Base-by-base conservation (phyloP, 2,888 invertebrate species). In the Agrochola circellaris region DNA sequence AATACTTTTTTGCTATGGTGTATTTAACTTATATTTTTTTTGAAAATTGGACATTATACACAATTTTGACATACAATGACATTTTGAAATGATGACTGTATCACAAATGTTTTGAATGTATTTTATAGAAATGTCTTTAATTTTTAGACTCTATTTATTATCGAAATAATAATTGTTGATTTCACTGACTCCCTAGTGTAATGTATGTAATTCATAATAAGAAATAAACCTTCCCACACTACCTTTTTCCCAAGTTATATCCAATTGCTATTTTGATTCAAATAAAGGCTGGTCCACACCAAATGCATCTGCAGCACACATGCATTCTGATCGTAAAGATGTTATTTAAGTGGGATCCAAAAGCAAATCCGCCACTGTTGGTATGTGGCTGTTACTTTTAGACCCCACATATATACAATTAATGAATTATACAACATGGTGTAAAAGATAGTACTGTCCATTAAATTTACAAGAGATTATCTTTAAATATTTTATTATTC, bases 401-500 rank as follows among this genome's bases (percentile, higher is more conserved):
- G 34, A 34, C 34, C 34, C 30, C 1, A 1, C 38, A 38, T 42
- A 42, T 30, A 30, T 30, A 51, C 6, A 30, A 30, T 45, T 45
- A 45, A 58, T 74, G 13, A 48, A 38, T 75, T 30, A 75, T n/a
- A 30, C n/a, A 75, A 61, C n/a, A 15, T 54, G n/a, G 54, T 64
- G 77, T 45, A 15, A 54, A 42, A 34, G n/a, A 75, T 42, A n/a
- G 20, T 34, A 20, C 8, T 51, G 17, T n/a, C 30, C 2, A 30
- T 54, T 23, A 20, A 45, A 74, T 68, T 48, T 23, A 34, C 23
- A 17, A 68, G 34, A 68, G 23, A 51, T 67, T 51, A 54, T 56
- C 34, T 56, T 68, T 34, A 54, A 68, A 54, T 30, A 9, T 9
- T 23, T 1, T 51, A 23, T 30, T 9, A 11, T 51, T 48, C 9